Evolutionary conservation across 2,113 vertebrate species (phyloP).

Genomic region (Macrotis lagotis): DNA sequence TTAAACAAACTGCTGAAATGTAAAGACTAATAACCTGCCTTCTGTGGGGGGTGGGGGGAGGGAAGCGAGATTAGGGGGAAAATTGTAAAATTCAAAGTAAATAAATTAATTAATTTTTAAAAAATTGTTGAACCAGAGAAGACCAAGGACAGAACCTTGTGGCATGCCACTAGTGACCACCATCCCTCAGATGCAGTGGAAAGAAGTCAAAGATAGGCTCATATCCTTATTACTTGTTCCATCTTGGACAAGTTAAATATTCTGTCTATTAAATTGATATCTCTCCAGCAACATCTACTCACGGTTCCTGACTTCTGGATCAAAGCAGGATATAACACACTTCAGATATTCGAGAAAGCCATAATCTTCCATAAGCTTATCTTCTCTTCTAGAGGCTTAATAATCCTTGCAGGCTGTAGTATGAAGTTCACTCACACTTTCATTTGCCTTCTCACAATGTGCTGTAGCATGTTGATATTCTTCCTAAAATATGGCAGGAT

Average conservation of each 20-base stretch:
- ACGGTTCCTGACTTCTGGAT: not conserved
- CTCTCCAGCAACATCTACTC: not conserved
- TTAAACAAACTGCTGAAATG: no score
- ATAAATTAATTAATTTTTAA: no score
- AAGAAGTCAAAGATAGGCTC: not conserved
- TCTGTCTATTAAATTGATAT: not conserved
- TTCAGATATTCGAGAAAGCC: not conserved
- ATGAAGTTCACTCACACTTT: not conserved
- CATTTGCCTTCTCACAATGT: not conserved
- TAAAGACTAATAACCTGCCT: no score
- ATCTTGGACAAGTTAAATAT: not conserved
- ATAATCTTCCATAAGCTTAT: not conserved
- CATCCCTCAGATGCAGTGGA: not conserved
- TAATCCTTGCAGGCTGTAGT: not conserved
- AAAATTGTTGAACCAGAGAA: not conserved
- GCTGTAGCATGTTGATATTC: not conserved
- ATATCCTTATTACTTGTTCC: not conserved
- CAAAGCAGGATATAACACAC: not conserved
- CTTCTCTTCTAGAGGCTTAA: not conserved
- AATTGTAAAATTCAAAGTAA: no score
- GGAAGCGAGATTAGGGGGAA: no score
- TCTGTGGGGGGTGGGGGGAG: no score
- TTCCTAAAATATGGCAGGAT: not conserved
- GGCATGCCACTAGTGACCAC: not conserved
- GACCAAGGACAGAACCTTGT: not conserved